phyloP scores from a whole-genome alignment of 2,888 invertebrate genomes.

The Lapara coniferarum region DNA sequence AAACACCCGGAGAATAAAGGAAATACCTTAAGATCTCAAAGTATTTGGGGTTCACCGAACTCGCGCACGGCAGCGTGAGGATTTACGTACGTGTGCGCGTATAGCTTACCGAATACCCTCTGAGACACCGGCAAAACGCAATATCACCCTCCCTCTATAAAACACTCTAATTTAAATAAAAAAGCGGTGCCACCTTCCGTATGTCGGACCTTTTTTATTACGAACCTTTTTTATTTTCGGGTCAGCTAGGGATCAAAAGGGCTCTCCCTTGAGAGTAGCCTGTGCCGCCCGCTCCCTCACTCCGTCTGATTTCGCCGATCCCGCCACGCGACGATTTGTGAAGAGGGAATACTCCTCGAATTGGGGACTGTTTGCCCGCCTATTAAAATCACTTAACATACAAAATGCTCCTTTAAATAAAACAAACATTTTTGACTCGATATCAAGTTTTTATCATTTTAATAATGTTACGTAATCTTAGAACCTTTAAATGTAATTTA shows the following conservation, averaged over 20 bases:
- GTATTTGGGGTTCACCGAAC: conserved; percentile 68
- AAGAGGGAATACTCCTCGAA: conserved; percentile 79
- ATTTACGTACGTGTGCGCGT: conserved; percentile 63
- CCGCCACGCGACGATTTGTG: conserved; percentile 80
- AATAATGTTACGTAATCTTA: background rate
- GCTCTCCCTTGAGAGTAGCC: conserved; percentile 72
- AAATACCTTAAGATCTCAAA: conserved; percentile 60
- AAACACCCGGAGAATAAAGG: conserved; percentile 54
- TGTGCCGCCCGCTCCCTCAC: conserved; percentile 49
- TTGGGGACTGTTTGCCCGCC: conserved; percentile 77
- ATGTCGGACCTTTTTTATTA: conserved; percentile 83
- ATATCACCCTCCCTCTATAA: conserved; percentile 82
- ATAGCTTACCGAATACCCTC: conserved; percentile 71
- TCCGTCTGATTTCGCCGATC: conserved; percentile 79
- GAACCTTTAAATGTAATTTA: background rate
- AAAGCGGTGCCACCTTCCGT: conserved; percentile 84
- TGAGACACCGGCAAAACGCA: conserved; percentile 80
- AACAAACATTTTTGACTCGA: conserved; percentile 1
- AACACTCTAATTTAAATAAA: conserved; percentile 84
- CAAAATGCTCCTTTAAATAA: conserved; percentile 50
- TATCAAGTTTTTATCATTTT: background rate
- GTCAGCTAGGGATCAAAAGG: conserved; percentile 83
- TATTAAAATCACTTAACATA: conserved; percentile 80
- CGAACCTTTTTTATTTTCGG: conserved; percentile 84
- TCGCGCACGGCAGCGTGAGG: conserved; percentile 43